Percentiles rank a stretch among this genome's conserved stretches.
These are phyloP conservation scores for Sycon ciliatum DNA, from an alignment of 37 sponge, comb jelly and placozoan genomes.

Conservation along the genomic window DNA sequence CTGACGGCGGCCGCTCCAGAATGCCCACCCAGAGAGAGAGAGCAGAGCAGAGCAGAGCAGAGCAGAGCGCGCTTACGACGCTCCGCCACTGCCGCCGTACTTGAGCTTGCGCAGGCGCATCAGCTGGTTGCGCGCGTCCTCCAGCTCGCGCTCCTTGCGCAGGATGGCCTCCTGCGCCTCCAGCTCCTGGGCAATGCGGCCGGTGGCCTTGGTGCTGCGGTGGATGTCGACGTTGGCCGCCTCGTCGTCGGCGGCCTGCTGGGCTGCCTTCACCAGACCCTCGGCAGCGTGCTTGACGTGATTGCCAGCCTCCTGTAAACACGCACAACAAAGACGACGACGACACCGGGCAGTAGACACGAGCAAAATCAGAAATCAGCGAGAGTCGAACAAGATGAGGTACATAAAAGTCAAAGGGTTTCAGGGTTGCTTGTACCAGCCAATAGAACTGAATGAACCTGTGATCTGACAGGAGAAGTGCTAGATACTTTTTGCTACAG, in stretches of 20 bases:
- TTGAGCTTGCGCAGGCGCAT: conserved; percentile 3
- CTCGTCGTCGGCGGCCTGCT: conserved; percentile 36
- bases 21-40: no score
- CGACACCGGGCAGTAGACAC: background rate
- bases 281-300: conserved; percentile 89
- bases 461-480: no score
- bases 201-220: no score
- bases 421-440: no score
- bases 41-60: no score
- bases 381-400: no score
- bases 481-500: no score
- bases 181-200: conserved; percentile 55
- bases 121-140: conserved; percentile 61
- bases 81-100: background rate
- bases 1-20: no score
- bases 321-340: background rate
- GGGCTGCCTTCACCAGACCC: conserved; percentile 72
- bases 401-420: no score
- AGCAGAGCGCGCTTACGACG: background rate
- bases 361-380: conserved; percentile 10
- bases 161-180: conserved; percentile 70
- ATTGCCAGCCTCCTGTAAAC: conserved; percentile 57
- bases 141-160: conserved; percentile 75
- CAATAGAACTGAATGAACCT: no score
- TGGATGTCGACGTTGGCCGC: background rate